Percentiles rank a stretch among this genome's conserved stretches.
Conservation (phyloP, 2,888 invertebrate species). For the Hypercompe scribonia region DNA sequence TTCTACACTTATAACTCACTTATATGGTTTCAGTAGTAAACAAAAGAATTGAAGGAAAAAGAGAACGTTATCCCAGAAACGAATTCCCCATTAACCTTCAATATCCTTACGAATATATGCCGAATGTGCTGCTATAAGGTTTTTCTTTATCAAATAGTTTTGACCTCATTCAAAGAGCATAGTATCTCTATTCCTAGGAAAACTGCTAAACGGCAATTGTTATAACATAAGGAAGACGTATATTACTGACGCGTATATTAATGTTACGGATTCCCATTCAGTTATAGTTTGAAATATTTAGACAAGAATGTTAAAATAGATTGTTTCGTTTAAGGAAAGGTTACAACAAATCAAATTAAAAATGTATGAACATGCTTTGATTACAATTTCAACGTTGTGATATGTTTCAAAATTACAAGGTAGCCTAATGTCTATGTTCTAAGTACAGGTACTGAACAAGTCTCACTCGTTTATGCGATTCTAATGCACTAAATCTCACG, state of each 20-base stretch:
- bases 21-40: background rate
- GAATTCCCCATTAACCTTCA: background rate
- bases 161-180: background rate
- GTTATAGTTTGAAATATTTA: background rate
- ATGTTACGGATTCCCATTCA: background rate
- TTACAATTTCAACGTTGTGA: background rate
- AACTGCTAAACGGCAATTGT: background rate
- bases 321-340: background rate
- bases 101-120: conserved; percentile 9
- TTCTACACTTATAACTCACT: background rate
- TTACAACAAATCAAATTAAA: background rate
- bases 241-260: no score
- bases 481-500: background rate
- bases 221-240: background rate
- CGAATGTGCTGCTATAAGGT: conserved; percentile 14
- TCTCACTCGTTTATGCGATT: background rate
- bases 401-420: background rate
- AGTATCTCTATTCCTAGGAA: conserved; percentile 3
- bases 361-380: background rate
- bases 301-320: background rate
- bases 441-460: background rate
- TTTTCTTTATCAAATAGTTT: conserved; percentile 17
- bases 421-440: no score
- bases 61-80: background rate
- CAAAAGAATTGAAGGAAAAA: background rate